Evolutionary conservation across 2,888 invertebrate species (phyloP).

Genomic region (Neria commutata): DNA sequence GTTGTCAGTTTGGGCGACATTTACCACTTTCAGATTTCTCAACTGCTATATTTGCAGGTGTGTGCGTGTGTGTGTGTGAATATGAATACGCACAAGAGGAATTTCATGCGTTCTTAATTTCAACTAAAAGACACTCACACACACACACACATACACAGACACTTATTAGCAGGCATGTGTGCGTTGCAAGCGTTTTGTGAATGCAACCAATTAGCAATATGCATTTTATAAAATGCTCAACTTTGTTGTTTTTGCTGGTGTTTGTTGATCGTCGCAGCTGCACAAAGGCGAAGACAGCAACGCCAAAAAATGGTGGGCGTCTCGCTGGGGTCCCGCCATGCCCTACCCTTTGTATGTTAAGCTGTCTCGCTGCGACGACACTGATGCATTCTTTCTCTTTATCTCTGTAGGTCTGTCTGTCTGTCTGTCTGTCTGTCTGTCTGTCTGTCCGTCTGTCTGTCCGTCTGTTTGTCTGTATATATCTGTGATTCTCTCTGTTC

Average conservation of each 20-base stretch:
- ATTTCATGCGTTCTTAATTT: constrained; percentile 4
- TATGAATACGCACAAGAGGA: neutral
- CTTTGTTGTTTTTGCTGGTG: neutral
- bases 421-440: too few relatives aligned
- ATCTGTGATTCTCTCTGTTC: too few relatives aligned
- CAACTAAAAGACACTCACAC: neutral
- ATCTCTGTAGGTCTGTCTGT: too few relatives aligned
- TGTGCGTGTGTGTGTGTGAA: neutral
- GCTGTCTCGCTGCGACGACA: too few relatives aligned
- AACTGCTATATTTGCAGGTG: neutral
- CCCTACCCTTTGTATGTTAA: too few relatives aligned
- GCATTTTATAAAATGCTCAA: neutral
- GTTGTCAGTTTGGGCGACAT: constrained; percentile 3
- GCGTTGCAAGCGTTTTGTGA: neutral
- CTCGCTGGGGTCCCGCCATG: neutral
- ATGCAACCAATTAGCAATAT: neutral
- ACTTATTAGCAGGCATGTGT: neutral
- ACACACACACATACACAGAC: neutral
- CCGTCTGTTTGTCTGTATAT: too few relatives aligned
- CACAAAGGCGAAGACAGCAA: neutral
- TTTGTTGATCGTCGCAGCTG: too few relatives aligned
- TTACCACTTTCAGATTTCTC: neutral
- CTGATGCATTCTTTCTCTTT: too few relatives aligned
- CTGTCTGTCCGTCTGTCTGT: too few relatives aligned
- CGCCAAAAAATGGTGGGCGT: constrained; percentile 1